Base-by-base conservation (phyloP, 2,888 invertebrate species). In the Exocentrus adspersus region DNA sequence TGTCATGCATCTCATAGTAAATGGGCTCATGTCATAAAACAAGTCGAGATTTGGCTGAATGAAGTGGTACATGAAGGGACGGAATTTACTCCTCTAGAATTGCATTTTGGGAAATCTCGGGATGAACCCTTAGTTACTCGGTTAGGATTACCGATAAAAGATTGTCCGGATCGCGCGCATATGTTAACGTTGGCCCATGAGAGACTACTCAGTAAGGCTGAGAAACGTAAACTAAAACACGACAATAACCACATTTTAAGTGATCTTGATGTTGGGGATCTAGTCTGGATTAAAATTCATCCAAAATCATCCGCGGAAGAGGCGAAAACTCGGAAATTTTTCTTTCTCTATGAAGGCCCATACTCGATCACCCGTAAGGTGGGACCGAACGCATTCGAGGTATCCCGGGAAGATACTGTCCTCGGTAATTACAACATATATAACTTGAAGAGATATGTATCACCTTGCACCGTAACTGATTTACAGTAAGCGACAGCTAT, bases 11-110 rank as follows among this genome's bases (percentile, higher is more conserved):
- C 28, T 42, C 59, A 63, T 53, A 48, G 2, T 2, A 32, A 50
- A 5, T 72, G 70, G 67, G 59, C 64, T 3, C 10, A 12, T 28
- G 41, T 60, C 7, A 4, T 68, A 7, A 12, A 17, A 5, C n/a
- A 43, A 21, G 32, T 72, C n/a, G 53, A 52, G 37, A 16, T 30
- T n/a, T 66, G 53, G 41, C 14, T 67, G 9, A 70, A 70, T 51
- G 24, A 48, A 17, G 42, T 60, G 1, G 43, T 62, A n/a, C 48
- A 64, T 24, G 37, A 19, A 3, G 9, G 24, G 46, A 60, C 56
- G 1, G 57, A 48, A 1, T 62, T 16, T 48, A 10, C 32, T 24
- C 46, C 56, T 3, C 1, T 5, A 2, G 45, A 19, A 19, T 5
- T 45, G 1, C 45, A 45, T 3, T 20, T 17, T n/a, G 45, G 45